Percentiles rank a stretch among this genome's conserved stretches.
phyloP scores from a whole-genome alignment of 2,797 vertebrate genomes.

The Coilia nasus region DNA sequence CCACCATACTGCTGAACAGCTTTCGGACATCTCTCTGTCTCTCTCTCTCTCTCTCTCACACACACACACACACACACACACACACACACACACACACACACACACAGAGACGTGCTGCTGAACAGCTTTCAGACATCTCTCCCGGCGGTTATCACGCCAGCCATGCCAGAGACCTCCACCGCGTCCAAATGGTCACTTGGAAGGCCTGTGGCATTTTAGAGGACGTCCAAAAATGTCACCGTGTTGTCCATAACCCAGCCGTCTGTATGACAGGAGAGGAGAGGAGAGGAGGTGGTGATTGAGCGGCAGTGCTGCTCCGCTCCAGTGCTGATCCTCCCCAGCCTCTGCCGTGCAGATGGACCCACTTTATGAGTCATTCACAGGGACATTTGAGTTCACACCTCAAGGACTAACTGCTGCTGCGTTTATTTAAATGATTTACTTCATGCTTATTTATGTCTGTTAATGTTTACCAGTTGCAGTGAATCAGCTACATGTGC shows the following conservation, averaged over 20 bases:
- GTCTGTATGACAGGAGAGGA: neutral
- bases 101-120: neutral
- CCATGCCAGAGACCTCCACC: neutral
- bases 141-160: neutral
- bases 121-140: neutral
- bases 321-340: neutral
- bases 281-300: neutral
- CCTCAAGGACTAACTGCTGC: too few species aligned
- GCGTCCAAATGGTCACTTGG: slow-evolving; percentile 14
- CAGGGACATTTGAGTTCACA: too few species aligned
- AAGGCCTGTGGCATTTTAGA: slow-evolving; percentile 2
- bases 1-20: too few species aligned
- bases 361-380: too few species aligned
- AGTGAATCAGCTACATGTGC: too few species aligned
- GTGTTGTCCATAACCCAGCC: neutral
- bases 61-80: too few species aligned
- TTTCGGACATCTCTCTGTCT: too few species aligned
- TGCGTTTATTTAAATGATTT: too few species aligned
- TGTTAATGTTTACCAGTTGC: too few species aligned
- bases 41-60: too few species aligned
- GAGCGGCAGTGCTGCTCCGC: neutral
- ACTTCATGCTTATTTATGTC: too few species aligned
- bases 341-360: neutral
- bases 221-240: neutral
- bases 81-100: too few species aligned